Conservation (phyloP, 2,888 invertebrate species). For the Salpingus planirostris region DNA sequence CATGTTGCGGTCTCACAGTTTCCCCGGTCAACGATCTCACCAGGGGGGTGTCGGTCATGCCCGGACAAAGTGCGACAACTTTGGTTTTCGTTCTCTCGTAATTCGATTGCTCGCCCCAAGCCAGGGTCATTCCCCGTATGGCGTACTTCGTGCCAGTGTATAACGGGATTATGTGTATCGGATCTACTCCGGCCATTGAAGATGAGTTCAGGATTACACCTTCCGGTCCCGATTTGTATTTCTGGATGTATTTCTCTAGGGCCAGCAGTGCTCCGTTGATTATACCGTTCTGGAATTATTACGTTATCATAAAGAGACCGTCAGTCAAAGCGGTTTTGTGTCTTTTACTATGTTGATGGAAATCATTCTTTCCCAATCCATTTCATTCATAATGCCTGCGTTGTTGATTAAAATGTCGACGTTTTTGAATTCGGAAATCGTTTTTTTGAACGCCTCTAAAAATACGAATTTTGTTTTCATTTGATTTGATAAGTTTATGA, state of each 20-base stretch:
- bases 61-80: slow-evolving; percentile 38
- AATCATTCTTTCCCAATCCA: no score
- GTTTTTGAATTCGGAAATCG: no score
- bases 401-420: no score
- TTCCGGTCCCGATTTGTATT: slow-evolving; percentile 42
- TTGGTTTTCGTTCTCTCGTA: slow-evolving; percentile 35
- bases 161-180: slow-evolving; percentile 30
- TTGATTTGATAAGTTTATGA: no score
- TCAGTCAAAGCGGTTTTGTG: no score
- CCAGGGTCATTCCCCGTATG: slow-evolving; percentile 28
- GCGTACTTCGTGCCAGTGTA: slow-evolving; percentile 38
- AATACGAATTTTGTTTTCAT: no score
- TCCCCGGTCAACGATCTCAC: no score
- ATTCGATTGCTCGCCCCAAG: slow-evolving; percentile 27
- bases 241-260: slow-evolving; percentile 40
- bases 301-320: no score
- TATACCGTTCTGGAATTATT: slow-evolving; percentile 37
- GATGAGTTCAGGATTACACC: slow-evolving; percentile 43
- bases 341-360: no score
- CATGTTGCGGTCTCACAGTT: no score
- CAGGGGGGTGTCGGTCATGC: slow-evolving; percentile 35
- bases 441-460: no score
- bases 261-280: slow-evolving; percentile 39
- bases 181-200: slow-evolving; percentile 37
- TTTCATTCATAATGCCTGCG: no score